Percentiles rank a stretch among this genome's conserved stretches.
These are phyloP conservation scores for Drosophila demipolita DNA, from an alignment of 2,888 invertebrate genomes.

Conservation along the genomic window DNA sequence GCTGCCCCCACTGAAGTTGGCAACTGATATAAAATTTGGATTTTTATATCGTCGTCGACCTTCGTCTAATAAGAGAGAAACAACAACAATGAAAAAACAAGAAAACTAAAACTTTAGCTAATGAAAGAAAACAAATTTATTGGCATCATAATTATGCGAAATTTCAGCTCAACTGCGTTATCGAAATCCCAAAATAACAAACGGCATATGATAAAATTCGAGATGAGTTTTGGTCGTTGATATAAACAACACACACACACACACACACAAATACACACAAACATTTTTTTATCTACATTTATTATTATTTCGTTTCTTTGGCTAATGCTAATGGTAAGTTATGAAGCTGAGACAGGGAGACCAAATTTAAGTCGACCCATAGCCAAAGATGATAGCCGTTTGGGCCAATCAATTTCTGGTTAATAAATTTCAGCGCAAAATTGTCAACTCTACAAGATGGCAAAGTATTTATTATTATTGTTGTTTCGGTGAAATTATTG, in stretches of 20 bases:
- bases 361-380: slow-evolving; percentile 21
- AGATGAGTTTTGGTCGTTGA: slow-evolving; percentile 39
- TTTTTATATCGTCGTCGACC: slow-evolving; percentile 80
- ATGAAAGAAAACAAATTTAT: slow-evolving; percentile 82
- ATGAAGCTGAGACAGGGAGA: slow-evolving; percentile 57
- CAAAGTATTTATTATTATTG: slow-evolving; percentile 67
- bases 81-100: slow-evolving; percentile 58
- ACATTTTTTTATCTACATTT: slow-evolving; percentile 11
- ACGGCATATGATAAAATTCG: slow-evolving; percentile 48
- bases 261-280: slow-evolving; percentile 12
- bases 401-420: slow-evolving; percentile 80
- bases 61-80: slow-evolving; percentile 71
- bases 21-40: slow-evolving; percentile 69
- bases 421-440: slow-evolving; percentile 78
- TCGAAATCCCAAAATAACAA: slow-evolving; percentile 50
- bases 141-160: slow-evolving; percentile 81
- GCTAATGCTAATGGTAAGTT: slow-evolving; percentile 73
- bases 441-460: slow-evolving; percentile 56
- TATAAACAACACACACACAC: slow-evolving; percentile 15
- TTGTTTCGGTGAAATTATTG: slow-evolving; percentile 59
- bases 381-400: slow-evolving; percentile 74
- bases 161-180: slow-evolving; percentile 66
- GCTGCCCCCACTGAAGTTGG: slow-evolving; percentile 24
- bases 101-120: slow-evolving; percentile 70
- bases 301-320: slow-evolving; percentile 34